These are phyloP conservation scores for Pteronura brasiliensis DNA, from an alignment of 2,113 vertebrate species.

Conservation along the genomic window DNA sequence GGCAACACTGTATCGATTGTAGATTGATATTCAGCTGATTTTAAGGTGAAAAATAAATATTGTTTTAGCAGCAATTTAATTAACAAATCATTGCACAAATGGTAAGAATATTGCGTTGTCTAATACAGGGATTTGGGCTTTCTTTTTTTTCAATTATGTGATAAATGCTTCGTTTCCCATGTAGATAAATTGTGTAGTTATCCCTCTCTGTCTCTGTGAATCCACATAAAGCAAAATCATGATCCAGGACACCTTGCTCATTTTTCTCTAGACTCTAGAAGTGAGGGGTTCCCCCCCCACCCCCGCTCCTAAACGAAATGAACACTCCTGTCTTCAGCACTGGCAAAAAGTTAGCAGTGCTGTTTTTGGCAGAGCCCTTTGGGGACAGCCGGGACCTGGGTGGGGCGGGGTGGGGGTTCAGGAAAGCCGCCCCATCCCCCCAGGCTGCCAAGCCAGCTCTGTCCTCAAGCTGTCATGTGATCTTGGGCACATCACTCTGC, in stretches of 20 bases:
- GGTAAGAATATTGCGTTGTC: conserved; percentile 64
- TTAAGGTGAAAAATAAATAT: conserved; percentile 76
- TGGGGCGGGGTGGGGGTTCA: too few species aligned
- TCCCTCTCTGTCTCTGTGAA: background rate
- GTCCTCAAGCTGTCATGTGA: background rate
- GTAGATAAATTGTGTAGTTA: background rate
- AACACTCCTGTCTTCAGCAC: background rate
- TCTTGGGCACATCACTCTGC: background rate
- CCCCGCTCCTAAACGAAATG: background rate
- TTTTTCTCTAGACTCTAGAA: conserved; percentile 17
- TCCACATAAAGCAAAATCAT: background rate
- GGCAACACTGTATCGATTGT: conserved; percentile 78
- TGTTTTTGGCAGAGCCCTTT: background rate
- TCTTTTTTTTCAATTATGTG: conserved; percentile 27
- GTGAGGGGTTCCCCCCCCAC: background rate
- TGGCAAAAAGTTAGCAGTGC: background rate
- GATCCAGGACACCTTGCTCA: background rate
- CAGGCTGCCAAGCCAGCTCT: background rate
- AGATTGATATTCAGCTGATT: conserved; percentile 82
- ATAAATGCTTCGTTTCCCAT: background rate
- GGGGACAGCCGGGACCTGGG: background rate
- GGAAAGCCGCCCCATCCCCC: background rate
- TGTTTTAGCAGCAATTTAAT: conserved; percentile 80
- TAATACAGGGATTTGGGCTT: conserved; percentile 47
- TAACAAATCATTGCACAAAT: conserved; percentile 73